Base-by-base conservation (phyloP, 2,888 invertebrate genomes). In the Orgyia antiqua region DNA sequence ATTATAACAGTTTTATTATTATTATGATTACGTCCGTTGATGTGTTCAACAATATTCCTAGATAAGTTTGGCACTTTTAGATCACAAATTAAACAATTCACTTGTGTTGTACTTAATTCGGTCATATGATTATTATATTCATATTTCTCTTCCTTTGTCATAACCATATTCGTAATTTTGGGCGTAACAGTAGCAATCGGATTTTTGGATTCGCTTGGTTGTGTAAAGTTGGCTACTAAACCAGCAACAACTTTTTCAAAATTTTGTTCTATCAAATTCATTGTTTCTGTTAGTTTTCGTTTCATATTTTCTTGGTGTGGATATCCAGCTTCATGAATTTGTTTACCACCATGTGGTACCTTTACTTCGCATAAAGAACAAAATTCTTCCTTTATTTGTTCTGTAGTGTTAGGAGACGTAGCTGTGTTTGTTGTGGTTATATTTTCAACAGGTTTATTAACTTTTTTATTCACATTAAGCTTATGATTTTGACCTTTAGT, bases 351-450 rank as follows among this genome's bases (percentile, higher is more conserved):
- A 1, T 0, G 0, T 4, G 35, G 42, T 7, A 45, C 24, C 2
- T n/a, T 0, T 3, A 42, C 35, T 17, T 42, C n/a, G 4, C 45
- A 45, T 8, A 11, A 8, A 0, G 18, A 0, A 27, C 45, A 45
- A 10, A 18, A 35, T 3, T 3, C 4, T 0, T 10, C 11, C 4
- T 6, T 18, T n/a, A n/a, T n/a, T 6, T 24, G 8, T 4, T n/a
- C n/a, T 9, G 4, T n/a, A 10, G 11, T 12, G 8, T 19, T n/a
- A 10, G n/a, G 4, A 8, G 13, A n/a, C 1, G 4, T 4, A 20
- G 2, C n/a, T n/a, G n/a, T n/a, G n/a, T n/a, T n/a, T n/a, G n/a
- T 18, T 18, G 17, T 10, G 6, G 10, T 18, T 4, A 4, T 26
- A 8, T n/a, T n/a, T n/a, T 20, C 5, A 3, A 9, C 3, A 13